Conservation (phyloP, 2,797 vertebrate genomes). For the Manis pentadactyla region DNA sequence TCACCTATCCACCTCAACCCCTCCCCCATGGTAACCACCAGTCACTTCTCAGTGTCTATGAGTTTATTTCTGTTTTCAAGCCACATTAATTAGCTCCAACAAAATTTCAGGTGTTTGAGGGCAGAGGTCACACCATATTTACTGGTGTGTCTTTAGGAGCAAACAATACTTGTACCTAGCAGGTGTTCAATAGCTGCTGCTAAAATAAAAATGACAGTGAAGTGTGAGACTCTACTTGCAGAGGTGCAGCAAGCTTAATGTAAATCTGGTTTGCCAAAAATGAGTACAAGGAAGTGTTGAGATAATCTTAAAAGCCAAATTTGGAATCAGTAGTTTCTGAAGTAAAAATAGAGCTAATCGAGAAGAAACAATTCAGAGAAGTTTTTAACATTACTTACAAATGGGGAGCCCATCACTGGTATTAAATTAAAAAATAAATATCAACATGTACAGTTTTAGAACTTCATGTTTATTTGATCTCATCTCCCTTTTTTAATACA, state of each 20-base stretch:
- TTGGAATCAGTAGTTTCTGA: background rate
- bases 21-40: too few relatives aligned
- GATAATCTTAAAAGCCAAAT: background rate
- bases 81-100: background rate
- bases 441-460: background rate
- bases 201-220: background rate
- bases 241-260: background rate
- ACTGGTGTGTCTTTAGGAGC: background rate
- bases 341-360: background rate
- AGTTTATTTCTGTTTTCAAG: too few relatives aligned
- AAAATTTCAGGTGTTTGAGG: background rate
- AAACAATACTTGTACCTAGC: background rate
- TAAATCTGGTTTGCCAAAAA: background rate
- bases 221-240: background rate
- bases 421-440: background rate
- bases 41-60: too few relatives aligned
- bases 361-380: background rate
- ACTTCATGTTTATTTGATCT: conserved; percentile 3
- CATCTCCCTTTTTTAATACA: background rate
- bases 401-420: background rate
- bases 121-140: background rate
- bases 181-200: background rate
- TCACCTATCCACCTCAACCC: too few relatives aligned
- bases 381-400: background rate
- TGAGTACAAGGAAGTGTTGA: background rate